Conservation (phyloP, 2,888 invertebrate genomes). For the Stictocephala bisonia region DNA sequence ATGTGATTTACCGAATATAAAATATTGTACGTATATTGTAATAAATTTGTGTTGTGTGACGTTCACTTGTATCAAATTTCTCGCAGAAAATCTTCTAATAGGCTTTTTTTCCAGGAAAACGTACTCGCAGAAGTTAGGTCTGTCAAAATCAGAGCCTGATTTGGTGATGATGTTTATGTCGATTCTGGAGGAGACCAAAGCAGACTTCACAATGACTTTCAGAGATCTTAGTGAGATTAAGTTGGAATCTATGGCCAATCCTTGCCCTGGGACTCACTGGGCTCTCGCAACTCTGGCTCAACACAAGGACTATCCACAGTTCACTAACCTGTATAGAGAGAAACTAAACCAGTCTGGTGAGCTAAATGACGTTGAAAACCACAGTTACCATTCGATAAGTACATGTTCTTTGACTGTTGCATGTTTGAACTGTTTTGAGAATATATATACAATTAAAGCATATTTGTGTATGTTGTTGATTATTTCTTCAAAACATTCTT, state of each 20-base stretch:
- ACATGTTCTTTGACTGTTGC: background rate
- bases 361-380: no score
- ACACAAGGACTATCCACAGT: slow-evolving; percentile 67
- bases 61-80: no score
- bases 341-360: slow-evolving; percentile 60
- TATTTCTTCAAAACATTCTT: no score
- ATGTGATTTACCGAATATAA: no score
- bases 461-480: no score
- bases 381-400: background rate
- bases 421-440: background rate
- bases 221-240: slow-evolving; percentile 69
- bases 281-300: slow-evolving; percentile 67
- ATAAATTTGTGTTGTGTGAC: no score
- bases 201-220: slow-evolving; percentile 74
- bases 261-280: slow-evolving; percentile 67
- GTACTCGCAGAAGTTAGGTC: slow-evolving; percentile 70
- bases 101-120: slow-evolving; percentile 44
- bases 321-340: slow-evolving; percentile 67
- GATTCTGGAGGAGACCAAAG: slow-evolving; percentile 73
- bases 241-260: slow-evolving; percentile 65
- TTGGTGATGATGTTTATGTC: slow-evolving; percentile 69
- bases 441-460: no score
- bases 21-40: no score
- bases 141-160: slow-evolving; percentile 67
- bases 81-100: no score